phyloP scores from a whole-genome alignment of 2,888 invertebrate genomes.

The Therioaphis trifolii region DNA sequence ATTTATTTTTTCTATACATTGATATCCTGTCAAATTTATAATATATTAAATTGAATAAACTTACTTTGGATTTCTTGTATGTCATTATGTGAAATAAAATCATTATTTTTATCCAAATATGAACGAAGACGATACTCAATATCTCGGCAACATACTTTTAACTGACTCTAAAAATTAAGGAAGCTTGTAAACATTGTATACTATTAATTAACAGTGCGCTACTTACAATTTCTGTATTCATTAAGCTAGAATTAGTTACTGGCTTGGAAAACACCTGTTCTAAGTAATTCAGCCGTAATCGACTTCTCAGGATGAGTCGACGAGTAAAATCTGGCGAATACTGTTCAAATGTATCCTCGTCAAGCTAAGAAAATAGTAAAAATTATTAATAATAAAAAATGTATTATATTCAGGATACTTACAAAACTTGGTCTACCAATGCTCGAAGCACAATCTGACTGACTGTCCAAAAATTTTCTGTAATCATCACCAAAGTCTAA shows the following conservation, averaged over 20 bases:
- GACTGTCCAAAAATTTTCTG: slow-evolving; percentile 86
- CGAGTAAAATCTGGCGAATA: slow-evolving; percentile 73
- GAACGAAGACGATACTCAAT: slow-evolving; percentile 84
- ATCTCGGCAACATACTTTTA: slow-evolving; percentile 86
- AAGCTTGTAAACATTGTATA: slow-evolving; percentile 51
- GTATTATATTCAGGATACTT: neutral
- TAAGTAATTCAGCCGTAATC: slow-evolving; percentile 74
- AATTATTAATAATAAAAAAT: neutral
- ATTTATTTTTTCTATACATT: neutral
- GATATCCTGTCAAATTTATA: slow-evolving; percentile 12
- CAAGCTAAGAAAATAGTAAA: slow-evolving; percentile 63
- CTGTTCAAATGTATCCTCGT: slow-evolving; percentile 66
- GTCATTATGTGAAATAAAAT: slow-evolving; percentile 51
- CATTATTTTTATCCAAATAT: slow-evolving; percentile 71
- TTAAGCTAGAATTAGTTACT: slow-evolving; percentile 68
- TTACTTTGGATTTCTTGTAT: slow-evolving; percentile 50
- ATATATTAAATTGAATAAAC: slow-evolving; percentile 15
- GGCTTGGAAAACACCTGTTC: slow-evolving; percentile 73
- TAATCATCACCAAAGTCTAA: slow-evolving; percentile 92
- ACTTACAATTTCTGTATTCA: slow-evolving; percentile 67
- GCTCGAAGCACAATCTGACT: slow-evolving; percentile 85
- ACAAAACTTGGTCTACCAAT: slow-evolving; percentile 62
- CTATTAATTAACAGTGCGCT: slow-evolving; percentile 63
- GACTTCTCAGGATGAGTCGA: slow-evolving; percentile 75
- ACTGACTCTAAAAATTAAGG: slow-evolving; percentile 77